Conservation (phyloP, 2,797 vertebrate species). For the Petrocephalus schoutedeni region DNA sequence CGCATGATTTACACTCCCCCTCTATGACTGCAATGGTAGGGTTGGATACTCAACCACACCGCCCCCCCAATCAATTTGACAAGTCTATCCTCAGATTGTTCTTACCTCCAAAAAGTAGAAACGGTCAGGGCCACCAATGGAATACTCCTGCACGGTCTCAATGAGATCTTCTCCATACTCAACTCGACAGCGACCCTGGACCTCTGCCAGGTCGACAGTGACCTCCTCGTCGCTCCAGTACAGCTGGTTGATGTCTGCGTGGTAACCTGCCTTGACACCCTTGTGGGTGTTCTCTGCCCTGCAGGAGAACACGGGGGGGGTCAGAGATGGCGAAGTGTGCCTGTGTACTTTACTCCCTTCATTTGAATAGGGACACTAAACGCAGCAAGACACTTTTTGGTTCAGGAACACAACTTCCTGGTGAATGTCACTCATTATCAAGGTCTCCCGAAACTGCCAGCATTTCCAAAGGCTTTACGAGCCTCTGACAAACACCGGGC, state of each 20-base stretch:
- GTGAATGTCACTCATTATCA: not conserved
- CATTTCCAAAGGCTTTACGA: not conserved
- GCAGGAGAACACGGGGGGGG: not conserved
- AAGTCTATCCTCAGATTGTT: not conserved
- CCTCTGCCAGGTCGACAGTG: slow-evolving; percentile 68
- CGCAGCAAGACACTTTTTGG: not conserved
- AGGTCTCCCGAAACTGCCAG: not conserved
- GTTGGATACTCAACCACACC: not conserved
- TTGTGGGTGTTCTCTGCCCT: slow-evolving; percentile 95
- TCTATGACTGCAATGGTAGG: not conserved
- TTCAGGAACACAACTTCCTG: not conserved
- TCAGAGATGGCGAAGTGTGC: not conserved
- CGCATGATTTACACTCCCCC: not conserved
- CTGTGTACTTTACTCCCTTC: too few species aligned
- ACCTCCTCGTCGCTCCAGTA: slow-evolving; percentile 95
- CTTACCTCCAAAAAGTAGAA: slow-evolving; percentile 96
- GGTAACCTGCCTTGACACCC: slow-evolving; percentile 79
- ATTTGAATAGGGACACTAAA: not conserved
- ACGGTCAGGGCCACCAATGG: slow-evolving; percentile 69
- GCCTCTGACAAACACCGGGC: not conserved
- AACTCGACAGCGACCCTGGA: slow-evolving; percentile 79
- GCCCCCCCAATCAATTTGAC: not conserved
- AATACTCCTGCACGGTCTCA: slow-evolving; percentile 78
- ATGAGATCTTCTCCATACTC: slow-evolving; percentile 85
- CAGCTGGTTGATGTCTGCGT: slow-evolving; percentile 86